A percentile compares a stretch with the other conserved stretches of the same genome.
Conservation (phyloP, 2,797 vertebrate genomes). For the Sylvilagus floridanus region DNA sequence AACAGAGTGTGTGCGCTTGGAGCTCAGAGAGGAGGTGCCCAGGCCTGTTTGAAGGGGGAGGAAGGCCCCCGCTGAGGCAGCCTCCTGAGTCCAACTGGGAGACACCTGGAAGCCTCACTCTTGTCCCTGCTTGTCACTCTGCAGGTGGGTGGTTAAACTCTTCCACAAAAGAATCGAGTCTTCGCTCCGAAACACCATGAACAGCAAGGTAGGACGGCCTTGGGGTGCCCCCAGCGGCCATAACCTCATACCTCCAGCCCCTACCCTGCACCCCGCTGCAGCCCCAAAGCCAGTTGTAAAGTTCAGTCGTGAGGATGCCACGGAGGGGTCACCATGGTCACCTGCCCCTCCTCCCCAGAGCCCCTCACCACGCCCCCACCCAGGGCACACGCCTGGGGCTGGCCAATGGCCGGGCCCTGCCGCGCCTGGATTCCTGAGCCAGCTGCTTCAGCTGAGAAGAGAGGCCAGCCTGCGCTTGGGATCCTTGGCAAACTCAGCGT, state of each 20-base stretch:
- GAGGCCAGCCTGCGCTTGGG: neutral
- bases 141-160: conserved; percentile 83
- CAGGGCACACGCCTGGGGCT: neutral
- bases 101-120: neutral
- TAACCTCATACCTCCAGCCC: rapidly evolving
- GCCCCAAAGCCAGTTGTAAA: neutral
- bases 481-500: neutral
- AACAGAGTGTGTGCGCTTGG: too few relatives aligned
- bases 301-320: neutral
- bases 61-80: neutral
- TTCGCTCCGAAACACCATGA: conserved; percentile 44
- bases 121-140: neutral
- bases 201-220: conserved; percentile 68
- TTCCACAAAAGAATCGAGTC: conserved; percentile 81
- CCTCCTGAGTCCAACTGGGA: neutral
- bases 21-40: neutral
- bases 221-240: rapidly evolving
- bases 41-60: neutral
- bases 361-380: too few relatives aligned
- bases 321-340: neutral
- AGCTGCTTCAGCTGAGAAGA: neutral
- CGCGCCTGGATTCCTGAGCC: neutral
- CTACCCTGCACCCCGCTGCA: neutral
- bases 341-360: neutral
- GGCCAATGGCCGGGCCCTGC: too few relatives aligned